Evolutionary conservation across 2,797 vertebrate genomes (phyloP).

Genomic region (Erpetoichthys calabaricus): DNA sequence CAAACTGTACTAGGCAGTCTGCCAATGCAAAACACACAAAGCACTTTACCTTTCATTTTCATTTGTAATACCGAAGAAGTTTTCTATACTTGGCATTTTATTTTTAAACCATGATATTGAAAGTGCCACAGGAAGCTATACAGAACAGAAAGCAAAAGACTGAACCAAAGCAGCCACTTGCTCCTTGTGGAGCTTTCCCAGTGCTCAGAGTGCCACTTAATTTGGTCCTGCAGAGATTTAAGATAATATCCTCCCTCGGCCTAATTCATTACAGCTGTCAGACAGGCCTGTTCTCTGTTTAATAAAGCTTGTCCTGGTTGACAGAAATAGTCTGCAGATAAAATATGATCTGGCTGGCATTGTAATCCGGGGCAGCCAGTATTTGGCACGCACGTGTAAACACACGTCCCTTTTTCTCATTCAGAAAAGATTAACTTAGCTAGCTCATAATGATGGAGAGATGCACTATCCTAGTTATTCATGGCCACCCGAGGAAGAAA

Average conservation of each 20-base stretch:
- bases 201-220: not conserved
- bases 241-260: slow-evolving; percentile 1
- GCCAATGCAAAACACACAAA: too few relatives aligned
- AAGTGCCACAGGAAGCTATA: too few relatives aligned
- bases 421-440: not conserved
- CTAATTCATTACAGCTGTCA: slow-evolving; percentile 4
- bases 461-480: not conserved
- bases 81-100: too few relatives aligned
- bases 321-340: slow-evolving; percentile 2
- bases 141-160: too few relatives aligned
- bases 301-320: slow-evolving; percentile 4
- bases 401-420: not conserved
- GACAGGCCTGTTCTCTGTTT: slow-evolving; percentile 4
- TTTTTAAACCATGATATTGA: too few relatives aligned
- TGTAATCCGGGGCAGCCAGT: not conserved
- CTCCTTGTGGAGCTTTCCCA: not conserved
- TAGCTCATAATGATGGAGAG: not conserved
- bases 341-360: slow-evolving; percentile 1
- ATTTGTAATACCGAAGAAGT: too few relatives aligned
- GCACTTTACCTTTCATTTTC: too few relatives aligned
- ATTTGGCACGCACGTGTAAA: not conserved
- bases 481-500: too few relatives aligned
- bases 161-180: too few relatives aligned
- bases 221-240: slow-evolving; percentile 1
- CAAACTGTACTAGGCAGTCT: too few relatives aligned